phyloP scores from a whole-genome alignment of 1,140 invertebrate genomes.

The Contarinia nasturtii region DNA sequence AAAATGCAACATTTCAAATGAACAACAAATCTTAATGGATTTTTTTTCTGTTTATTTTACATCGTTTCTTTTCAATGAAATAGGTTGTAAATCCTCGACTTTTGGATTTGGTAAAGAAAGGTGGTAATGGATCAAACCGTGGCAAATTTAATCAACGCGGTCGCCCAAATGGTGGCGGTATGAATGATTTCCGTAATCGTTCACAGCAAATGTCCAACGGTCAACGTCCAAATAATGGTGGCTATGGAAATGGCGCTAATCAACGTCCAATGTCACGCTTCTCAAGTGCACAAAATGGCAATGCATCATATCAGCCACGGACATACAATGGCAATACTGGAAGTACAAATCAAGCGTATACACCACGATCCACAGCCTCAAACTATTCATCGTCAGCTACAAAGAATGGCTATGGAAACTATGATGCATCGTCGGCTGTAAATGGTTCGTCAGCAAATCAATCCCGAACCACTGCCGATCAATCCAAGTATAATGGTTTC shows the following conservation, averaged over 20 bases:
- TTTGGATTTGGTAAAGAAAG: constrained; percentile 30
- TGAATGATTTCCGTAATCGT: too few relatives aligned
- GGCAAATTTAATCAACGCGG: background rate
- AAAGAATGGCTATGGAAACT: too few relatives aligned
- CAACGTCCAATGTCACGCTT: background rate
- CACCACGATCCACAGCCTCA: too few relatives aligned
- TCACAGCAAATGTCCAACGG: background rate
- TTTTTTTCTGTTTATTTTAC: background rate
- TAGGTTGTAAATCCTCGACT: constrained; percentile 36
- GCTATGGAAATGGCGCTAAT: background rate
- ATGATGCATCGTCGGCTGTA: too few relatives aligned
- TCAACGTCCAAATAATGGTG: background rate
- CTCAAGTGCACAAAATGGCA: background rate
- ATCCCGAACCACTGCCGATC: background rate
- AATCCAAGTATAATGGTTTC: background rate
- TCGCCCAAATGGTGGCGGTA: constrained; percentile 3
- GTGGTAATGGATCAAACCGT: constrained; percentile 10
- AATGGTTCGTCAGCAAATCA: too few relatives aligned
- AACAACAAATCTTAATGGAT: too few relatives aligned
- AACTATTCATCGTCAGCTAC: too few relatives aligned
- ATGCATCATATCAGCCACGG: too few relatives aligned
- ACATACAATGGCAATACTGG: too few relatives aligned
- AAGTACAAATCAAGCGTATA: too few relatives aligned
- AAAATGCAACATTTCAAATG: background rate
- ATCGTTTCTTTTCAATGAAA: too few relatives aligned